A percentile compares a stretch with the other conserved stretches of the same genome.
Conservation (phyloP, 1,140 invertebrate genomes). For the Macrocentrus cingulum region DNA sequence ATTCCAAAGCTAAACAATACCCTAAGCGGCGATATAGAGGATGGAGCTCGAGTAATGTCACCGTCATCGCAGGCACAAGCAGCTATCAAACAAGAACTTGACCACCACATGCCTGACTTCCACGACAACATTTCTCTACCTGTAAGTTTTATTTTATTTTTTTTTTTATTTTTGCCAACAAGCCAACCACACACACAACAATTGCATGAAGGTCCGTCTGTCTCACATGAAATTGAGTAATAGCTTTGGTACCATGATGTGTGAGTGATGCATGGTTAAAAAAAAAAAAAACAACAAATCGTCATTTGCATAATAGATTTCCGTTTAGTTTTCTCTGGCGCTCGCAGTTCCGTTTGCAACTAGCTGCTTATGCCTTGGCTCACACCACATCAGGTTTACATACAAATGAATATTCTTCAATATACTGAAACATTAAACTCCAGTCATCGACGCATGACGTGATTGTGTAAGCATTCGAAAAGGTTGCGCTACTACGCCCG, state of each 20-base stretch:
- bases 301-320: not conserved
- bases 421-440: conserved; percentile 10
- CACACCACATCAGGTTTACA: not conserved
- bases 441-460: conserved; percentile 25
- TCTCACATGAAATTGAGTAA: no score
- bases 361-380: no score
- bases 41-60: conserved; percentile 60
- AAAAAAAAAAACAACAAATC: not conserved
- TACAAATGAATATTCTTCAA: conserved; percentile 11
- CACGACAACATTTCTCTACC: conserved; percentile 57
- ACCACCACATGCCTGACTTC: conserved; percentile 57
- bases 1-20: conserved; percentile 68
- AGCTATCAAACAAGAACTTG: conserved; percentile 68
- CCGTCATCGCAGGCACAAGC: conserved; percentile 61
- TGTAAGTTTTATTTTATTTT: conserved; percentile 55
- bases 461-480: conserved; percentile 28
- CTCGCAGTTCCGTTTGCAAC: not conserved
- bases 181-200: no score
- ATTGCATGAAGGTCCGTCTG: no score
- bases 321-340: not conserved
- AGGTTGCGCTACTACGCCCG: conserved; percentile 23
- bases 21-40: conserved; percentile 63
- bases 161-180: no score
- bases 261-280: not conserved
- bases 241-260: no score